A percentile compares a stretch with the other conserved stretches of the same genome.
Conservation (phyloP, 2,113 vertebrate genomes). For the Callipepla californica region DNA sequence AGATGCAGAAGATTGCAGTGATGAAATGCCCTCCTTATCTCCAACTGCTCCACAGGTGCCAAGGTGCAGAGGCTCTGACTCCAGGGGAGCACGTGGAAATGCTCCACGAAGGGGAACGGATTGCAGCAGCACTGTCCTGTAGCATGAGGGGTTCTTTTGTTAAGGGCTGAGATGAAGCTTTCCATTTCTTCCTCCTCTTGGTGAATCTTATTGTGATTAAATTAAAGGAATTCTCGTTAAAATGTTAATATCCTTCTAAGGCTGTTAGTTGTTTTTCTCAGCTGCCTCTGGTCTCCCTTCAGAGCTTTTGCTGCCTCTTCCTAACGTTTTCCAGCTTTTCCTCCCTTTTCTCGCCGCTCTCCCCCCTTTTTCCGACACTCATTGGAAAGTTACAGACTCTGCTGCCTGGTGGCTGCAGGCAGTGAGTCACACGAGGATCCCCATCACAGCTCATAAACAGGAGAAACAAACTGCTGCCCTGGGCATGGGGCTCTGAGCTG, state of each 20-base stretch:
- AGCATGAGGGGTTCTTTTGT: slow-evolving; percentile 12
- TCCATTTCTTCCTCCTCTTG: slow-evolving; percentile 32
- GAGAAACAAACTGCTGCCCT: neutral
- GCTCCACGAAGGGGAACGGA: neutral
- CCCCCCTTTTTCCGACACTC: slow-evolving; percentile 14
- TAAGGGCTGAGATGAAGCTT: slow-evolving; percentile 25
- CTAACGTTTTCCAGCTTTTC: slow-evolving; percentile 65
- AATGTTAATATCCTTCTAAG: slow-evolving; percentile 59
- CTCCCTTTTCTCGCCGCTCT: neutral
- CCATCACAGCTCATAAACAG: slow-evolving; percentile 60
- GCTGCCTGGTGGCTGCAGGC: slow-evolving; percentile 29
- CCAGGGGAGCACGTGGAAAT: slow-evolving; percentile 28
- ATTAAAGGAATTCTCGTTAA: slow-evolving; percentile 69
- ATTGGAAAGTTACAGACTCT: slow-evolving; percentile 59
- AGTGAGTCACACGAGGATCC: slow-evolving; percentile 62
- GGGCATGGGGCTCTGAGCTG: neutral
- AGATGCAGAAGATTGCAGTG: slow-evolving; percentile 1
- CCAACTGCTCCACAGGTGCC: neutral
- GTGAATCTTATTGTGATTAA: slow-evolving; percentile 63
- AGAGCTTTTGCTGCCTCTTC: slow-evolving; percentile 52
- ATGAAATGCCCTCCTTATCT: neutral
- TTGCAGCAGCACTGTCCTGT: slow-evolving; percentile 23
- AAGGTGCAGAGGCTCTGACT: slow-evolving; percentile 42
- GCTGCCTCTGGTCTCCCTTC: slow-evolving; percentile 37
- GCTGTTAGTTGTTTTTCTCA: slow-evolving; percentile 65